Conservation (phyloP, 2,113 vertebrate genomes). For the Climacteris rufus region DNA sequence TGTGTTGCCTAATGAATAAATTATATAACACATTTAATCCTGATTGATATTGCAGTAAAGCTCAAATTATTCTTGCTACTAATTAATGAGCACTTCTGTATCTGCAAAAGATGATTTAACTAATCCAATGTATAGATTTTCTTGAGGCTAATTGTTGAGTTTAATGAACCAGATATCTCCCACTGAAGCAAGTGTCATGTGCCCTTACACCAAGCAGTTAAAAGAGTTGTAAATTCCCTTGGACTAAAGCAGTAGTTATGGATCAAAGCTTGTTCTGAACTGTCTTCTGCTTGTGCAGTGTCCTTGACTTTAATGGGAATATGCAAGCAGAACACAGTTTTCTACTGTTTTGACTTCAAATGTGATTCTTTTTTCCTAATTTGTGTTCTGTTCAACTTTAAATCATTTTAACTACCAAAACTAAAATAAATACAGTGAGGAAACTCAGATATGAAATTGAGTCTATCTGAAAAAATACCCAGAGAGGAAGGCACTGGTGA, state of each 20-base stretch:
- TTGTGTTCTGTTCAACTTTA: background rate
- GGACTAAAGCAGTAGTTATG: background rate
- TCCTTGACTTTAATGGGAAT: background rate
- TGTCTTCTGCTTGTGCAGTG: background rate
- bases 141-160: slow-evolving; percentile 51
- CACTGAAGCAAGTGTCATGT: slow-evolving; percentile 11
- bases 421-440: background rate
- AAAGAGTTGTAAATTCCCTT: background rate
- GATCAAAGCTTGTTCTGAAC: background rate
- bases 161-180: slow-evolving; percentile 52
- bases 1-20: slow-evolving; percentile 50
- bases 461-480: background rate
- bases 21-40: slow-evolving; percentile 58
- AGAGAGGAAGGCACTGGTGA: background rate
- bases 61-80: slow-evolving; percentile 53
- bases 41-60: slow-evolving; percentile 50
- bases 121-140: slow-evolving; percentile 62
- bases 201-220: background rate
- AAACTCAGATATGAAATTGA: background rate
- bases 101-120: slow-evolving; percentile 43
- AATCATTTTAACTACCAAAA: background rate
- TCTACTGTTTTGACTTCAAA: background rate
- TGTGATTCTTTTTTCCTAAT: background rate
- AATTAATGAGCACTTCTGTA: slow-evolving; percentile 55
- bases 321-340: background rate